Conservation (phyloP, 2,888 invertebrate species). For the Rhorus exstirpatorius region DNA sequence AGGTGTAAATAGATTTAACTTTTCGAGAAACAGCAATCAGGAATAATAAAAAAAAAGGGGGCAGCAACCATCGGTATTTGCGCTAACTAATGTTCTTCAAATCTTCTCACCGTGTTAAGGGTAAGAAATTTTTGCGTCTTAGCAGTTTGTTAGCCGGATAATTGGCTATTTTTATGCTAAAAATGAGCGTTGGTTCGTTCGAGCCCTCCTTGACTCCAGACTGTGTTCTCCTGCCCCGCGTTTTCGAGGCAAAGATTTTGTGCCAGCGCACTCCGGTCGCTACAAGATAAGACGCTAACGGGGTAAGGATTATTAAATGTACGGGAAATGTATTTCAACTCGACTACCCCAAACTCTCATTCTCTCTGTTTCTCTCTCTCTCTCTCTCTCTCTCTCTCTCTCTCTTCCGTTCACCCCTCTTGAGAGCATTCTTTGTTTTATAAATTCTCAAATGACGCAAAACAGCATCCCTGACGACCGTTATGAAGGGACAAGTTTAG, state of each 20-base stretch:
- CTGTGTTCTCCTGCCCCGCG: constrained; percentile 12
- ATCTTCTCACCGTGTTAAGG: constrained; percentile 78
- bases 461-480: constrained; percentile 21
- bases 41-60: constrained; percentile 79
- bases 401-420: neutral
- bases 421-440: constrained; percentile 50
- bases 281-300: constrained; percentile 76
- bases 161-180: constrained; percentile 85
- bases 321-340: constrained; percentile 71
- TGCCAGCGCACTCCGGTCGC: constrained; percentile 56
- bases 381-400: neutral
- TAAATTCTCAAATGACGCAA: constrained; percentile 36
- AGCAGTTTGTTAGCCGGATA: constrained; percentile 80
- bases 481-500: constrained; percentile 12
- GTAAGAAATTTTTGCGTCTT: constrained; percentile 62
- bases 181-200: constrained; percentile 73
- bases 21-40: constrained; percentile 83
- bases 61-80: constrained; percentile 80
- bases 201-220: constrained; percentile 58
- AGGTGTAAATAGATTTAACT: constrained; percentile 75
- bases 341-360: neutral
- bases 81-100: constrained; percentile 84
- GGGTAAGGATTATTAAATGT: constrained; percentile 75
- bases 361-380: neutral
- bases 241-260: constrained; percentile 44